A percentile compares a stretch with the other conserved stretches of the same genome.
phyloP scores from a whole-genome alignment of 35 echinoderm and acorn worm genomes.

The Patiria miniata region DNA sequence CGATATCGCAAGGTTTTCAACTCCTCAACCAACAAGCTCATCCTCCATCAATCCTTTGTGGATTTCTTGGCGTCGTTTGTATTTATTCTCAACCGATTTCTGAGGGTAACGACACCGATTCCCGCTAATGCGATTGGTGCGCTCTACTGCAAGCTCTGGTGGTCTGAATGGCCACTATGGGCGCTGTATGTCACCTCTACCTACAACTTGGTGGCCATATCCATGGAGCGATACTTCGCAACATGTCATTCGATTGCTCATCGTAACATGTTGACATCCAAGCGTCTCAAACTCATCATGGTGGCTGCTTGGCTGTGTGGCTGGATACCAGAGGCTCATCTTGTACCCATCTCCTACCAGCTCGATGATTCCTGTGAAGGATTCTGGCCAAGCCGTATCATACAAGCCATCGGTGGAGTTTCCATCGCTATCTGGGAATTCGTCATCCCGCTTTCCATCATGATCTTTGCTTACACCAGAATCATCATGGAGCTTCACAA shows the following conservation, averaged over 20 bases:
- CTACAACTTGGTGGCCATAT: constrained; percentile 61
- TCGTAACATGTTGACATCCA: constrained; percentile 52
- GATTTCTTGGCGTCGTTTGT: constrained; percentile 58
- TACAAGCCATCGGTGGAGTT: neutral
- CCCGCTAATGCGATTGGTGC: constrained; percentile 10
- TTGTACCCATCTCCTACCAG: neutral
- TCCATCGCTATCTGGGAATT: neutral
- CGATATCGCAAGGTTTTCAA: constrained; percentile 44
- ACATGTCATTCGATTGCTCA: constrained; percentile 51
- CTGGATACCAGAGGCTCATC: neutral
- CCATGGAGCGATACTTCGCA: constrained; percentile 69
- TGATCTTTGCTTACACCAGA: neutral
- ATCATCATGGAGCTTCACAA: neutral
- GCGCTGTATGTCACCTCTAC: constrained; percentile 59
- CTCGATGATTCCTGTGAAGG: neutral
- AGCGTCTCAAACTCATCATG: constrained; percentile 27
- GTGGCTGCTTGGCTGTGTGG: constrained; percentile 48
- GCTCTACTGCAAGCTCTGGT: constrained; percentile 57
- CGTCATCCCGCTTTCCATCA: neutral
- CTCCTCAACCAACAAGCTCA: constrained; percentile 61
- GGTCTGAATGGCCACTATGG: constrained; percentile 53
- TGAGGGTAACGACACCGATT: neutral
- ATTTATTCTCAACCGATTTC: constrained; percentile 38
- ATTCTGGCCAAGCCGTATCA: neutral
- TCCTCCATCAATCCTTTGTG: constrained; percentile 70